A percentile compares a stretch with the other conserved stretches of the same genome.
These are phyloP conservation scores for Temnothorax longispinosus DNA, from an alignment of 1,140 invertebrate species.

Conservation along the genomic window DNA sequence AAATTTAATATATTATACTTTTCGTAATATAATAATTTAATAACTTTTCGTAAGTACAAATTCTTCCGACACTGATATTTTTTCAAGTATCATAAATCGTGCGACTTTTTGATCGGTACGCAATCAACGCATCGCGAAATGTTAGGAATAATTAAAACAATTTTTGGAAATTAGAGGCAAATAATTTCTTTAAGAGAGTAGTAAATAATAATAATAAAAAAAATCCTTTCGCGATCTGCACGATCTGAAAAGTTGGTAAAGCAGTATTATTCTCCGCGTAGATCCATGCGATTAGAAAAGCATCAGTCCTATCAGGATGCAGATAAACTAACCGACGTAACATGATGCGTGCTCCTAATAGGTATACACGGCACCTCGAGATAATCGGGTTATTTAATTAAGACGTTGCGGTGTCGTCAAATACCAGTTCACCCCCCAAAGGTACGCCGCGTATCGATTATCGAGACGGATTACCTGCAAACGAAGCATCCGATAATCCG, in stretches of 20 bases:
- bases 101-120: not conserved
- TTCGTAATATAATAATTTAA: not conserved
- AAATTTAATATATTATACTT: not conserved
- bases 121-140: not conserved
- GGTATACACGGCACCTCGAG: not conserved
- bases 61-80: not conserved
- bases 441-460: slow-evolving; percentile 43
- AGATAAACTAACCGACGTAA: not conserved
- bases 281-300: not conserved
- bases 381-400: slow-evolving; percentile 26
- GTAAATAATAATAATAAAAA: not conserved
- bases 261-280: not conserved
- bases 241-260: not conserved
- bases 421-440: slow-evolving; percentile 33
- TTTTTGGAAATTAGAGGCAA: not conserved
- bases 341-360: not conserved
- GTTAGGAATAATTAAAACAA: not conserved
- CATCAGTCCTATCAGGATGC: not conserved
- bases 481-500: slow-evolving; percentile 33
- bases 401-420: slow-evolving; percentile 10
- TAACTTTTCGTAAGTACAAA: not conserved
- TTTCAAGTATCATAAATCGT: too few species aligned
- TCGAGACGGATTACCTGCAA: slow-evolving; percentile 18
- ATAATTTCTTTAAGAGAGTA: not conserved
- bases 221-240: too few species aligned